Evolutionary conservation across 2,113 vertebrate genomes (phyloP), one percentile per base, ranked within the genome.

Genomic region (Polypterus bichir): DNA sequence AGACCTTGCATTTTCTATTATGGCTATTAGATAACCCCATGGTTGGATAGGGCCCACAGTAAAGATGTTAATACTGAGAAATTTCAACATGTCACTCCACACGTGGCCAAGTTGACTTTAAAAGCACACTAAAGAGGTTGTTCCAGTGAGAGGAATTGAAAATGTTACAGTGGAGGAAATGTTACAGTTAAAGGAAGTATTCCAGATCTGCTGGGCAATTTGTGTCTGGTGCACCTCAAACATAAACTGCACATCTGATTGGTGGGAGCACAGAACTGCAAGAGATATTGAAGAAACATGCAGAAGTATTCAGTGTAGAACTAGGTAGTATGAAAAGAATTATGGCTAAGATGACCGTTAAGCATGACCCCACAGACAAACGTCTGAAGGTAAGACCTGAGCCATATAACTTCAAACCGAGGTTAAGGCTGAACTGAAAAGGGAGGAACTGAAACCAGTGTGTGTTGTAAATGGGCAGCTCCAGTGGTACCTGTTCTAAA

Each of bases 151-250:
- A 44, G 61, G 57, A 51, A 56, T 53, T 8, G 61, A 60, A 7
- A 49, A 64, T 64, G 64, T 69, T 54, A 57, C 62, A 27, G 59
- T 69, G 27, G 47, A 68, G 11, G n/a, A 57, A 7, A 63, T 66
- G 55, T 47, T 47, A 47, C 64, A 64, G 63, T 27, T 1, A 62
- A 48, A 53, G 59, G 27, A 10, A 52, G 10, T 1, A n/a, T 69
- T n/a, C 64, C 60, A 49, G 27, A 27, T 27, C 27, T 27, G 1
- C 52, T 74, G 44, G 65, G 64, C 54, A 63, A 68, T 6, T 49
- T 72, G 2, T 1, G 48, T 58, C 5, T 64, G 67, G 5, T 6
- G 5, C 47, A 59, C 46, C 47, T 68, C 51, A 51, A 44, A 62
- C 47, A 57, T 65, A 55, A 57, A 59, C 54, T 5, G 65, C 7